Percentiles rank a stretch among this genome's conserved stretches.
These are phyloP conservation scores for Tetranychus truncatus DNA, from an alignment of 2,888 invertebrate species.

Conservation along the genomic window DNA sequence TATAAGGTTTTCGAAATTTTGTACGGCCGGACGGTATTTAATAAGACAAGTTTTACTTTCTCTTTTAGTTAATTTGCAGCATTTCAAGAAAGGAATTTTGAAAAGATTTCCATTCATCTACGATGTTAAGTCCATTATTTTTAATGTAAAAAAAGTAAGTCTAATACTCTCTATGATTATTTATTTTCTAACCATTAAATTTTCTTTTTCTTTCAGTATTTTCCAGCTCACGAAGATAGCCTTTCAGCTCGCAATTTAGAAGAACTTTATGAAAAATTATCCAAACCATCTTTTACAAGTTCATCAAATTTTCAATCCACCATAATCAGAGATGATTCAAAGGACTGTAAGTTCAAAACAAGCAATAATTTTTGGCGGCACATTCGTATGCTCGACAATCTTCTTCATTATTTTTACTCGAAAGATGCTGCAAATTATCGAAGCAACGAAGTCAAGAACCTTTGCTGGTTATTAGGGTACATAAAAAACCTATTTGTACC, in stretches of 20 bases:
- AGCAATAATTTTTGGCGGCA: not conserved
- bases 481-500: too few species aligned
- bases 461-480: too few species aligned
- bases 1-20: not conserved
- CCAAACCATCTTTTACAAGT: not conserved
- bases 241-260: not conserved
- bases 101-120: not conserved
- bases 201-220: not conserved
- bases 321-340: not conserved
- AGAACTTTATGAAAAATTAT: not conserved
- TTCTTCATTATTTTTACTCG: too few species aligned
- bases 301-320: not conserved
- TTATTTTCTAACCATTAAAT: not conserved
- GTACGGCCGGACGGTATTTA: too few species aligned
- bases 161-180: not conserved
- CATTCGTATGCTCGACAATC: too few species aligned
- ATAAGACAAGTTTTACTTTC: not conserved
- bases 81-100: not conserved
- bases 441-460: too few species aligned
- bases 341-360: not conserved
- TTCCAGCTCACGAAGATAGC: not conserved
- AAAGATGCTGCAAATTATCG: too few species aligned
- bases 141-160: constrained; percentile 2
- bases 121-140: constrained; percentile 5
- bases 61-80: not conserved